Conservation (phyloP, 2,888 invertebrate species). For the Tipula lateralis region DNA sequence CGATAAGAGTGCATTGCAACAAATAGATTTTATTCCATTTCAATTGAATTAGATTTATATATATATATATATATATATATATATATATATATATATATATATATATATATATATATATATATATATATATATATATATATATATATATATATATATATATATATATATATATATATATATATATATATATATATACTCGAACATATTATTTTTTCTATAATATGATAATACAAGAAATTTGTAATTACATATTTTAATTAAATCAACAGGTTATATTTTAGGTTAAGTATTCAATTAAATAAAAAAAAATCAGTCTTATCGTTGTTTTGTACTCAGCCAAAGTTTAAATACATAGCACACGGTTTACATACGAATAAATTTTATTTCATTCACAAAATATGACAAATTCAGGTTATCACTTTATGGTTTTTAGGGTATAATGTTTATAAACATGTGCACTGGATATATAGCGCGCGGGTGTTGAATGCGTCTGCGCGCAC, state of each 20-base stretch:
- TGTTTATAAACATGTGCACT: no score
- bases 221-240: not conserved
- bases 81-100: no score
- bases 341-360: not conserved
- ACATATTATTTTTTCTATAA: not conserved
- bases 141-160: no score
- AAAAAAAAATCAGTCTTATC: not conserved
- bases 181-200: not conserved
- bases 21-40: not conserved
- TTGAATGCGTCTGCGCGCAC: not conserved
- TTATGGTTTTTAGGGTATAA: not conserved
- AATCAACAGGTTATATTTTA: slow-evolving; percentile 24
- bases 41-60: not conserved
- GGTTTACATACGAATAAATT: not conserved
- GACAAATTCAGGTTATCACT: not conserved
- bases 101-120: no score
- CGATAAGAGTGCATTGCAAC: not conserved
- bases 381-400: not conserved
- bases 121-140: no score
- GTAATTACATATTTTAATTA: not conserved
- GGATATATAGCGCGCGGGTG: not conserved
- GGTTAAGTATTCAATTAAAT: slow-evolving; percentile 3
- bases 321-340: slow-evolving; percentile 5
- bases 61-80: no score
- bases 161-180: no score